Percentiles rank a stretch among this genome's conserved stretches.
These are phyloP conservation scores for Oscheius sp. DNA, from an alignment of 1,140 invertebrate species.

Conservation along the genomic window DNA sequence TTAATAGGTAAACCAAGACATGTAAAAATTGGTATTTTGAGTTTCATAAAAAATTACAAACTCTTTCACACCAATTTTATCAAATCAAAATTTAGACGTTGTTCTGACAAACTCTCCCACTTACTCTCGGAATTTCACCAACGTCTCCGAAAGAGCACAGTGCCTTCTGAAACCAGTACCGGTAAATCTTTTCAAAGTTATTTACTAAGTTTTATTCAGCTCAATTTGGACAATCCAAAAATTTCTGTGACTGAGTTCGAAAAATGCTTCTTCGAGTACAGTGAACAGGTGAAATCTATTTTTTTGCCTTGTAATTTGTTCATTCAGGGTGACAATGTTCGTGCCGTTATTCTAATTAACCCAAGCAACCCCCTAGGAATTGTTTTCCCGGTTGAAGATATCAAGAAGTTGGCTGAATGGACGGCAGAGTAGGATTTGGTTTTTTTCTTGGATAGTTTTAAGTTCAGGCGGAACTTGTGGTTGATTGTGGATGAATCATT, in stretches of 20 bases:
- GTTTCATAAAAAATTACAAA: too few relatives aligned
- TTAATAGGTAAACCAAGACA: too few relatives aligned
- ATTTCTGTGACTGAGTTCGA: slow-evolving; percentile 11
- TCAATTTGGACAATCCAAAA: slow-evolving; percentile 2
- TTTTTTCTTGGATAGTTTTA: neutral
- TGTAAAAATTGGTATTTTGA: too few relatives aligned
- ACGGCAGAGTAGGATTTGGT: neutral
- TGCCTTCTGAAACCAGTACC: slow-evolving; percentile 9
- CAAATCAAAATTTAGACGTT: slow-evolving; percentile 15
- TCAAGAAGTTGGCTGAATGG: slow-evolving; percentile 17
- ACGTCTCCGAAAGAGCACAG: slow-evolving; percentile 18
- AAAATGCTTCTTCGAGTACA: neutral
- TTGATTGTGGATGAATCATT: slow-evolving; percentile 19
- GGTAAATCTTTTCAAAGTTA: neutral
- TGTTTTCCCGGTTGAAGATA: slow-evolving; percentile 9
- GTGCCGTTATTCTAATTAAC: slow-evolving; percentile 17
- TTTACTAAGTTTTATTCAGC: neutral
- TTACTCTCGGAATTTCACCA: slow-evolving; percentile 13
- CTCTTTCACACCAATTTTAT: too few relatives aligned
- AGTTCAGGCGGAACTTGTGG: slow-evolving; percentile 3
- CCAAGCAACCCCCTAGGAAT: slow-evolving; percentile 24
- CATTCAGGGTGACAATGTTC: neutral
- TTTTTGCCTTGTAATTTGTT: neutral
- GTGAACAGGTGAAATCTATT: neutral
- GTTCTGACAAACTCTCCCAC: slow-evolving; percentile 15